Evolutionary conservation across 1,140 invertebrate genomes (phyloP).

Genomic region (Nebria ingens): DNA sequence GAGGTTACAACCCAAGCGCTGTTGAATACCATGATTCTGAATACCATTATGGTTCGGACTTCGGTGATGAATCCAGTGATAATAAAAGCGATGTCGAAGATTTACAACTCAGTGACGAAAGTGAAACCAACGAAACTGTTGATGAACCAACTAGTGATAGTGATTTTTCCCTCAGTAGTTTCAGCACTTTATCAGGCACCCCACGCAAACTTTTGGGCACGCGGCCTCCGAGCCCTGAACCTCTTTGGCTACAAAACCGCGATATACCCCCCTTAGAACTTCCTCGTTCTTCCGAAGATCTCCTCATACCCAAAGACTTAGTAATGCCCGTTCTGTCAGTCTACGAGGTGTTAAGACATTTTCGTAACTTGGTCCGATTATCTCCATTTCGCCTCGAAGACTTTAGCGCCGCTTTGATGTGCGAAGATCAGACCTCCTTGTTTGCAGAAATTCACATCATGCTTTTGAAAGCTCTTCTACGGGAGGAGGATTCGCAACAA

Average conservation of each 20-base stretch:
- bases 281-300: constrained; percentile 83
- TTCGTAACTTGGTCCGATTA: constrained; percentile 76
- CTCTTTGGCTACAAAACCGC: constrained; percentile 72
- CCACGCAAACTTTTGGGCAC: constrained; percentile 40
- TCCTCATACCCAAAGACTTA: constrained; percentile 67
- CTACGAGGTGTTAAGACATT: constrained; percentile 90
- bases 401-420: constrained; percentile 83
- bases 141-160: constrained; percentile 66
- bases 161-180: constrained; percentile 73
- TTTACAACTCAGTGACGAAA: constrained; percentile 53
- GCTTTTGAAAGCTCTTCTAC: constrained; percentile 77
- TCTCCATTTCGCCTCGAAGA: constrained; percentile 94
- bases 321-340: constrained; percentile 73
- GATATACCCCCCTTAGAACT: constrained; percentile 66
- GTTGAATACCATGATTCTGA: constrained; percentile 73
- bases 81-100: constrained; percentile 64
- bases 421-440: constrained; percentile 83
- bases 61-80: constrained; percentile 74
- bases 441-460: constrained; percentile 88
- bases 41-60: constrained; percentile 83
- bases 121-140: constrained; percentile 51
- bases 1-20: constrained; percentile 61
- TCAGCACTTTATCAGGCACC: constrained; percentile 55
- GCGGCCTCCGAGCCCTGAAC: constrained; percentile 72
- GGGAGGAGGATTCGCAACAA: constrained; percentile 91